These are phyloP conservation scores for Brachionus asplanchnoidis DNA, from an alignment of 1,140 invertebrate species.

Conservation along the genomic window DNA sequence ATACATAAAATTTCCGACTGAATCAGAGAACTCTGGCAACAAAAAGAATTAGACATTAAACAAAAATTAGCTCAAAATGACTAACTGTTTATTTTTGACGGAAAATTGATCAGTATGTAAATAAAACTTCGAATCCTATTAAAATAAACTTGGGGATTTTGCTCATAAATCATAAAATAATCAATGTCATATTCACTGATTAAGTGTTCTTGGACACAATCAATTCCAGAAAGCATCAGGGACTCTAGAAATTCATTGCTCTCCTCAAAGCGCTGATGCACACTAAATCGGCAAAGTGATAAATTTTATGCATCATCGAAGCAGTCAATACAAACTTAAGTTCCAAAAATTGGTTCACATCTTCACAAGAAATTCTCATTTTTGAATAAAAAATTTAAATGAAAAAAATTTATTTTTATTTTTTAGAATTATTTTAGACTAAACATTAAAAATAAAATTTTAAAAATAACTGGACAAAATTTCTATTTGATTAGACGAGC, in stretches of 20 bases:
- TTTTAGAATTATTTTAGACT: background rate
- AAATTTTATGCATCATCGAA: background rate
- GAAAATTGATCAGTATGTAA: background rate
- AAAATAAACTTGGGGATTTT: constrained; percentile 28
- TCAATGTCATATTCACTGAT: background rate
- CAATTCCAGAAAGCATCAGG: background rate
- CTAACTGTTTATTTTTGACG: background rate
- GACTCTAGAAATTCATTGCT: background rate
- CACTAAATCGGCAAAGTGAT: background rate
- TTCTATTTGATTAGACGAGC: constrained; percentile 1
- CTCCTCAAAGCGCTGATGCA: background rate
- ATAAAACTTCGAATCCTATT: constrained; percentile 29
- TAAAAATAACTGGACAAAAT: constrained; percentile 1
- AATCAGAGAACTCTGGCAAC: background rate
- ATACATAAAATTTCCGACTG: background rate
- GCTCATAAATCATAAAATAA: constrained; percentile 37
- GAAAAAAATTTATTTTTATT: background rate
- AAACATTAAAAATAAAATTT: background rate
- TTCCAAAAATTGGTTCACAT: background rate
- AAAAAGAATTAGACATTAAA: background rate
- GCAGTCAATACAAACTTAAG: background rate
- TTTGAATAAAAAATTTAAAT: background rate
- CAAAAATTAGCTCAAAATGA: background rate
- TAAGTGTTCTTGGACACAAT: background rate
- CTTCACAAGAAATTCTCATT: constrained; percentile 22